Evolutionary conservation across 2,113 vertebrate species (phyloP).

Genomic region (Murina feae): DNA sequence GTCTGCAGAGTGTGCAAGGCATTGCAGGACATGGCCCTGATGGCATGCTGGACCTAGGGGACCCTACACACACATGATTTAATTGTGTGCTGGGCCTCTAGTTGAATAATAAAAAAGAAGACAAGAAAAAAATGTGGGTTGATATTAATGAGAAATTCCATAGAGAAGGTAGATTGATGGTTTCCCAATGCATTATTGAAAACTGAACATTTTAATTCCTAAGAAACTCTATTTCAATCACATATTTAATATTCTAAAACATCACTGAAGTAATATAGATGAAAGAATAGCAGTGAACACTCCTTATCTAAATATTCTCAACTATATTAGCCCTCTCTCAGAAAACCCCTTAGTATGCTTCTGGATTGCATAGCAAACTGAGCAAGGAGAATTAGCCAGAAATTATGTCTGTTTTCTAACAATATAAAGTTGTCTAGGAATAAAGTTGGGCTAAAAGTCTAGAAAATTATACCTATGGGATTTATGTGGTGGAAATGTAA

Average conservation of each 20-base stretch:
- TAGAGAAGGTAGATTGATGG: not conserved
- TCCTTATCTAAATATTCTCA: not conserved
- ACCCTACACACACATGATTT: too few relatives aligned
- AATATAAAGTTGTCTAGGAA: not conserved
- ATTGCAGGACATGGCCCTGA: too few relatives aligned
- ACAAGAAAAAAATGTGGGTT: not conserved
- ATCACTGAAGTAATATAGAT: not conserved
- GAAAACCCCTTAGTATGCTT: not conserved
- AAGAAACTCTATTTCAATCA: not conserved
- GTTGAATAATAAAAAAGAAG: not conserved
- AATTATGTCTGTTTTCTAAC: not conserved
- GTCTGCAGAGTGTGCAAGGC: too few relatives aligned
- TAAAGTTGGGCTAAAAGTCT: not conserved
- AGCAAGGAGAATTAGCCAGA: not conserved
- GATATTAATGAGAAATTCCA: not conserved
- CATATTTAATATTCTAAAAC: slow-evolving; percentile 27
- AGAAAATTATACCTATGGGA: not conserved
- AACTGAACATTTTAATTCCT: slow-evolving; percentile 12
- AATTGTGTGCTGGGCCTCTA: too few relatives aligned
- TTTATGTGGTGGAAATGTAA: not conserved
- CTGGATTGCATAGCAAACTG: not conserved
- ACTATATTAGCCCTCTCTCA: not conserved
- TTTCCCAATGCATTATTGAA: not conserved
- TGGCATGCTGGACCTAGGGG: too few relatives aligned
- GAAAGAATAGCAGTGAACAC: not conserved